Evolutionary conservation across 2,113 vertebrate species (phyloP), one percentile per base, ranked within the genome.

Genomic region (Silurus glanis): DNA sequence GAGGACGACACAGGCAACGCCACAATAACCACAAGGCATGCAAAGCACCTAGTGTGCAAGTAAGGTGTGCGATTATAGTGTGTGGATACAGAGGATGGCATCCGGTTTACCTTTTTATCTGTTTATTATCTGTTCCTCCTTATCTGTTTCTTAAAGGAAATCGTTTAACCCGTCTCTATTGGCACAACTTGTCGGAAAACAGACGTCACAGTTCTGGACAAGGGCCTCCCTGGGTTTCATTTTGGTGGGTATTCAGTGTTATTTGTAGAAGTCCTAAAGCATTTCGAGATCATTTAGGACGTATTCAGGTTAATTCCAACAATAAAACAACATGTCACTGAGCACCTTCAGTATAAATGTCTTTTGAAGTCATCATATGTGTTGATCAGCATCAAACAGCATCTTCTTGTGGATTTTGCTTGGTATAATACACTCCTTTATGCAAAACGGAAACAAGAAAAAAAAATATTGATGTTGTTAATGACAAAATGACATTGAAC

Each of bases 131-230:
- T 6, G 10, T 12, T 75, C 25, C 56, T 47, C 1, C 28, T 25
- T 8, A 7, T 8, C 25, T 25, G 78, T 51, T 51, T 4, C 12
- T n/a, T 47, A 14, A 82, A 72, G 53, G 61, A 82, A 86, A 74
- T 81, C 64, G 78, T 80, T 61, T 80, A 61, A 61, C 78, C 78
- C 78, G 58, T 80, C 47, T 80, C 76, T 45, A 45, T 59, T 80
- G 76, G 76, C 25, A 80, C 55, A 80, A 16, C 56, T 56, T 76
- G n/a, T 59, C 78, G 78, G 28, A 80, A 80, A 80, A 80, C 78
- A 61, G 7, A 61, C 78, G 78, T 80, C 78, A 80, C 56, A 45
- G 56, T 28, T 47, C 56, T 45, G 78, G 78, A 80, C 55, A 10
- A 14, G 55, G 16, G 53, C 17, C 78, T 21, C 28, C 9, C 28